These are phyloP conservation scores for Myripristis jacobus DNA, from an alignment of 2,797 vertebrate species.

Conservation along the genomic window DNA sequence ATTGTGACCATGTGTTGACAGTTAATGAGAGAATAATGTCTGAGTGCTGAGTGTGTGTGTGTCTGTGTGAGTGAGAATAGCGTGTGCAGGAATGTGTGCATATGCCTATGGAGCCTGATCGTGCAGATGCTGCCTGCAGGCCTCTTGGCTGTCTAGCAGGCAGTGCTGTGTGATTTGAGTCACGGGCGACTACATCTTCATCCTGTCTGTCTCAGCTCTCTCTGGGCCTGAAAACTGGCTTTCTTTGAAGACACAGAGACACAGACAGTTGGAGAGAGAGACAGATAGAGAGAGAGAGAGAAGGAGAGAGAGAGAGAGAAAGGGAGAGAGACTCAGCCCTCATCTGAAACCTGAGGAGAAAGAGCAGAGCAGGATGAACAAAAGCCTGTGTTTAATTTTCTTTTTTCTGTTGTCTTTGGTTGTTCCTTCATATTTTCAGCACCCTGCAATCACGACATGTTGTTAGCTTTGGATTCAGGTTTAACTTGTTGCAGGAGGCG, in stretches of 20 bases:
- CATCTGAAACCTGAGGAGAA: conserved; percentile 68
- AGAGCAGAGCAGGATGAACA: conserved; percentile 59
- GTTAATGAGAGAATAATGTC: neutral
- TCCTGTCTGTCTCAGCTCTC: conserved; percentile 19
- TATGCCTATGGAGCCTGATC: neutral
- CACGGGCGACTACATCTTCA: conserved; percentile 11
- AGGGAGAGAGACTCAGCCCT: conserved; percentile 11
- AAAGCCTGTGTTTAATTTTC: conserved; percentile 78
- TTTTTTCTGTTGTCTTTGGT: conserved; percentile 73
- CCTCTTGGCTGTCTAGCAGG: conserved; percentile 18
- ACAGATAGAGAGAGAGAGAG: conserved; percentile 16
- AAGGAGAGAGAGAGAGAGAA: conserved; percentile 16
- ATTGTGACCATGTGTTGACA: conserved; percentile 1
- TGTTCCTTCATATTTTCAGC: conserved; percentile 84
- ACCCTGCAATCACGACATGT: conserved; percentile 82
- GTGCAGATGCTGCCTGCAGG: conserved; percentile 13
- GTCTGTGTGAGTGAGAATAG: conserved; percentile 9
- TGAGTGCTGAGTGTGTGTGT: conserved; percentile 5
- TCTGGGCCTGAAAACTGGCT: conserved; percentile 11
- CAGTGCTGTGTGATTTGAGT: conserved; percentile 20
- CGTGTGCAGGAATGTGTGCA: conserved; percentile 9
- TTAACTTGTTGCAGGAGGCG: conserved; percentile 80
- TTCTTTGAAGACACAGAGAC: conserved; percentile 11
- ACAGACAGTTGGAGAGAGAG: conserved; percentile 13
- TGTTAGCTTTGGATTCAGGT: conserved; percentile 86